Evolutionary conservation across 2,113 vertebrate genomes (phyloP), one percentile per base, ranked within the genome.

Genomic region (Tragelaphus scriptus): DNA sequence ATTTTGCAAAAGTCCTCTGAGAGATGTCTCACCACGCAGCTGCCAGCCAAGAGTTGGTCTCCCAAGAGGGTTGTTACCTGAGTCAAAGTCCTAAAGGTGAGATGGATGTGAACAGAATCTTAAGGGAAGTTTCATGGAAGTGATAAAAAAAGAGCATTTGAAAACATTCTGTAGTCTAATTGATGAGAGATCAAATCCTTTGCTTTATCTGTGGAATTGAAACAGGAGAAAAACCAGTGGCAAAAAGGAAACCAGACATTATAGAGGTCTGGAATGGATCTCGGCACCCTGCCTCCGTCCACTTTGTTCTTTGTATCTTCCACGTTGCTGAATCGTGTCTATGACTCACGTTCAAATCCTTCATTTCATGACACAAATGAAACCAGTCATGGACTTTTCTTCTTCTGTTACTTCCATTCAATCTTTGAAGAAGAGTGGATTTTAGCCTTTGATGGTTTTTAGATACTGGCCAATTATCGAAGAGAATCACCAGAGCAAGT

Each of bases 231-330:
- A 40, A 11, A 40, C 40, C 58, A 28, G 28, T 63, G 36, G 79
- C 8, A 36, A 13, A 30, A 53, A 25, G 86, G 12, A 49, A 71
- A 49, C 14, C 5, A 77, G 44, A n/a, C 59, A 13, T 14, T 12
- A 26, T 3, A 5, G 32, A 21, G 47, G 12, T 4, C 5, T 7
- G 13, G 49, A 79, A 15, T 82, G 53, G 0, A 6, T 2, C 1
- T 51, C 53, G 7, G 32, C 7, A 17, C 8, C 1, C 28, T 36
- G 47, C 23, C 65, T 28, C 55, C 2, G 7, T 51, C 79, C 32
- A 7, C 17, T 16, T 56, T 40, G n/a, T 21, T 40, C 7, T 28
- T 12, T 7, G 16, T 7, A 2, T 17, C 9, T 30, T n/a, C 55
- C 28, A 7, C 6, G 6, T 79, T 55, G 28, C 56, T 55, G 85